A percentile compares a stretch with the other conserved stretches of the same genome.
Conservation (phyloP, 2,888 invertebrate species). For the Pycnomerus fuliginosus region DNA sequence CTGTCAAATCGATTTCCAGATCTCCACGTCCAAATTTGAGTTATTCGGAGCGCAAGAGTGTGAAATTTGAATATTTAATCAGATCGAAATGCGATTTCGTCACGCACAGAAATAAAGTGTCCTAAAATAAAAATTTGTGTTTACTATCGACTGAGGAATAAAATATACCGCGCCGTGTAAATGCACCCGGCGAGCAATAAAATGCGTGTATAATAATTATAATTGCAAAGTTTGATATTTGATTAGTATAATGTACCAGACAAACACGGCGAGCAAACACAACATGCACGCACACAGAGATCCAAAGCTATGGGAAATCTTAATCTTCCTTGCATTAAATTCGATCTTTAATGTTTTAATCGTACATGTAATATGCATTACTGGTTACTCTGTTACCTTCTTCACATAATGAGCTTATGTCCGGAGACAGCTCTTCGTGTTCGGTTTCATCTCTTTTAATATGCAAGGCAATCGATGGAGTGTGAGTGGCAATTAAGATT, state of each 20-base stretch:
- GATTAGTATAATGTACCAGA: conserved; percentile 15
- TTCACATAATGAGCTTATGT: conserved; percentile 17
- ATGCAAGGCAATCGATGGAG: too few relatives aligned
- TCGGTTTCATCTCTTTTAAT: too few relatives aligned
- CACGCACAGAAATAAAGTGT: too few relatives aligned
- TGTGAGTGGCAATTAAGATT: too few relatives aligned
- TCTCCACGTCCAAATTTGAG: too few relatives aligned
- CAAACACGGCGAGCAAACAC: background rate
- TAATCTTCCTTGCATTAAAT: conserved; percentile 32
- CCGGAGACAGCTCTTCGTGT: background rate
- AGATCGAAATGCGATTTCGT: too few relatives aligned
- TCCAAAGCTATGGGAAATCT: conserved; percentile 24
- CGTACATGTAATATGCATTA: conserved; percentile 38
- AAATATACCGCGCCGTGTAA: background rate
- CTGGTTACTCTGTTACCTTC: conserved; percentile 13
- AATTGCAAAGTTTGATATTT: conserved; percentile 29
- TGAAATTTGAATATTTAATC: too few relatives aligned
- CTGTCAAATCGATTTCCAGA: too few relatives aligned
- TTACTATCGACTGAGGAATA: too few relatives aligned
- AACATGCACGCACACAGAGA: conserved; percentile 1
- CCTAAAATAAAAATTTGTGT: too few relatives aligned
- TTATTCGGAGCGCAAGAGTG: too few relatives aligned
- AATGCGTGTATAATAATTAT: conserved; percentile 13
- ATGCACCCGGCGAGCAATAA: background rate
- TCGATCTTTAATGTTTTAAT: conserved; percentile 36